Evolutionary conservation across 2,113 vertebrate species (phyloP).

Genomic region (Semicossyphus pulcher): DNA sequence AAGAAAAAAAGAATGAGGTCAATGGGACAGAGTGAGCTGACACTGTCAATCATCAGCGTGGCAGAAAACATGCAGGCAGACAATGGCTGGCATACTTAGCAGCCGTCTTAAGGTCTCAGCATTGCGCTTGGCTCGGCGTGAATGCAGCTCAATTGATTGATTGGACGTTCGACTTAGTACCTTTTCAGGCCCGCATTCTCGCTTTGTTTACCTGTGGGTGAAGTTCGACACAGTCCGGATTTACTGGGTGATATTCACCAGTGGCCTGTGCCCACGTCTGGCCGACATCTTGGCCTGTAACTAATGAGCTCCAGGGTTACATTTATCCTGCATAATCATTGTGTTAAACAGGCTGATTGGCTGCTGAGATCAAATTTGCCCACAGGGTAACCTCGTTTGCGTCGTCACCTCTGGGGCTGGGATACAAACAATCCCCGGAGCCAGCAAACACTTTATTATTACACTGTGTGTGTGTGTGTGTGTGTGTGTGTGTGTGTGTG

Average conservation of each 20-base stretch:
- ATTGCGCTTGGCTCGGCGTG: slow-evolving; percentile 50
- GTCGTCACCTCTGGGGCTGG: slow-evolving; percentile 35
- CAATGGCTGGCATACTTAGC: slow-evolving; percentile 81
- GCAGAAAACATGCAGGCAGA: slow-evolving; percentile 75
- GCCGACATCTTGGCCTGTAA: slow-evolving; percentile 19
- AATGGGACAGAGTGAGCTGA: slow-evolving; percentile 76
- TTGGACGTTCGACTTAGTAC: slow-evolving; percentile 36
- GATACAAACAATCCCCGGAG: slow-evolving; percentile 16
- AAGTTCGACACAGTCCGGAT: slow-evolving; percentile 26
- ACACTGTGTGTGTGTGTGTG: not conserved
- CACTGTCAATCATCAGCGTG: slow-evolving; percentile 78
- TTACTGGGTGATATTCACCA: slow-evolving; percentile 32
- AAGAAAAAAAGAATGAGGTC: slow-evolving; percentile 71
- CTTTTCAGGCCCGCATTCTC: slow-evolving; percentile 35
- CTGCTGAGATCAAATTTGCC: slow-evolving; percentile 18
- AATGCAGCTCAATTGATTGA: slow-evolving; percentile 55
- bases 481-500: slow-evolving; percentile 9
- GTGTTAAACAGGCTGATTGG: slow-evolving; percentile 46
- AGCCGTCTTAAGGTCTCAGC: slow-evolving; percentile 69
- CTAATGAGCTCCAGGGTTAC: slow-evolving; percentile 24
- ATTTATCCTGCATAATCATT: slow-evolving; percentile 24
- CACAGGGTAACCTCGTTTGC: slow-evolving; percentile 26
- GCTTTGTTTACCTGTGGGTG: slow-evolving; percentile 64
- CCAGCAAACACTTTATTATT: slow-evolving; percentile 41
- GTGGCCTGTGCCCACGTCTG: slow-evolving; percentile 2